Percentiles rank a stretch among this genome's conserved stretches.
These are phyloP conservation scores for Synchiropus splendidus DNA, from an alignment of 2,113 vertebrate species.

Conservation along the genomic window DNA sequence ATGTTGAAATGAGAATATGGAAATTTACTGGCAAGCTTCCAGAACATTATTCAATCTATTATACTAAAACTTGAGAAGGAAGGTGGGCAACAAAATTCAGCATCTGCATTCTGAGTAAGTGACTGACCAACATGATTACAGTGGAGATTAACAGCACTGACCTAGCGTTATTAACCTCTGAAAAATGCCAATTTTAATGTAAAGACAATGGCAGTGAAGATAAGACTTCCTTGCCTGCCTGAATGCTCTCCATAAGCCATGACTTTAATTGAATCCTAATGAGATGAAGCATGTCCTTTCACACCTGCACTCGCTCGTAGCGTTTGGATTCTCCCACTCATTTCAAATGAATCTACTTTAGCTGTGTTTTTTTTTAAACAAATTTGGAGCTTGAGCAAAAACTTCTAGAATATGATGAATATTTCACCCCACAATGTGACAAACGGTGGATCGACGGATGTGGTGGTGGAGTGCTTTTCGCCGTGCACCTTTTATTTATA, in stretches of 20 bases:
- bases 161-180: too few relatives aligned
- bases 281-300: conserved; percentile 46
- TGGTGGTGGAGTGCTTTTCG: conserved; percentile 19
- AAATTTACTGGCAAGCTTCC: too few relatives aligned
- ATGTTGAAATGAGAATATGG: too few relatives aligned
- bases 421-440: conserved; percentile 1
- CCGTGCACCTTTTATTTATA: conserved; percentile 54
- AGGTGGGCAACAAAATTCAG: too few relatives aligned
- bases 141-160: too few relatives aligned
- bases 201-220: conserved; percentile 17
- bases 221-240: conserved; percentile 29
- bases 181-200: too few relatives aligned
- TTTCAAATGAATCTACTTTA: conserved; percentile 21
- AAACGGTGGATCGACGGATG: conserved; percentile 4
- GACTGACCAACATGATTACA: too few relatives aligned
- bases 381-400: conserved; percentile 10
- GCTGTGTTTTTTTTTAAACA: neutral
- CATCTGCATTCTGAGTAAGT: too few relatives aligned
- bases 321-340: conserved; percentile 24
- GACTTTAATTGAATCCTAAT: conserved; percentile 51
- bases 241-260: conserved; percentile 41
- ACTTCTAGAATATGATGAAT: neutral
- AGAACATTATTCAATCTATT: too few relatives aligned
- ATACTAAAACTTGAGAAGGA: too few relatives aligned
- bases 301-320: conserved; percentile 28